Evolutionary conservation across 2,113 vertebrate genomes (phyloP), one percentile per base, ranked within the genome.

Genomic region (Antigone vipio): DNA sequence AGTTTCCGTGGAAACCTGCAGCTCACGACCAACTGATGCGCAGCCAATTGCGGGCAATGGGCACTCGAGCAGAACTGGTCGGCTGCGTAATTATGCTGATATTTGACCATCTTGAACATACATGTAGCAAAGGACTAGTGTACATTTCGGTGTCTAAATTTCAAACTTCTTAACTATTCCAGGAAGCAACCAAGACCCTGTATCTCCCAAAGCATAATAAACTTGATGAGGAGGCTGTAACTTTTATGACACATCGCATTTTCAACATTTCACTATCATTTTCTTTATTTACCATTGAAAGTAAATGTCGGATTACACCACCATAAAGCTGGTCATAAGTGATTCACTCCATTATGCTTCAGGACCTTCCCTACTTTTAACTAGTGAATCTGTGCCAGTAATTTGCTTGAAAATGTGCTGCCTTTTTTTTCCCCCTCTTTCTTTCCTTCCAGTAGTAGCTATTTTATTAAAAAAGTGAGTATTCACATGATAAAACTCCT

Each of bases 1-100:
- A 85, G 97, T 98, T 98, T 97, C 97, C 97, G 35, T 97, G 97
- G 97, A 97, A 98, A 98, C 97, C 93, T 94, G 94, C 94, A 60
- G 92, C 87, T 96, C 96, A 55, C 20, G 7, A 91, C 82, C 87
- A 81, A 77, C 53, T 44, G 96, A 95, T 91, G 92, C 17, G 6
- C 91, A 95, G 96, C 83, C 95, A 94, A 93, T 78, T 73, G 91
- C 22, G 0, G 93, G 95, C 95, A 74, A 81, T 26, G 84, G 95
- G 88, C 94, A 97, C 93, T 96, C 40, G 19, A 97, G 95, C 94
- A 97, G 85, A 97, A 93, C 92, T 9, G 42, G 74, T 52, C 7
- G 14, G 85, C 96, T 91, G 73, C 2, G 6, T 92, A 94, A 95
- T 85, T 94, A 92, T 89, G 87, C 63, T 97, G 85, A 55, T 89